Evolutionary conservation across 2,797 vertebrate genomes (phyloP), one percentile per base, ranked within the genome.

Genomic region (Tapirus indicus): DNA sequence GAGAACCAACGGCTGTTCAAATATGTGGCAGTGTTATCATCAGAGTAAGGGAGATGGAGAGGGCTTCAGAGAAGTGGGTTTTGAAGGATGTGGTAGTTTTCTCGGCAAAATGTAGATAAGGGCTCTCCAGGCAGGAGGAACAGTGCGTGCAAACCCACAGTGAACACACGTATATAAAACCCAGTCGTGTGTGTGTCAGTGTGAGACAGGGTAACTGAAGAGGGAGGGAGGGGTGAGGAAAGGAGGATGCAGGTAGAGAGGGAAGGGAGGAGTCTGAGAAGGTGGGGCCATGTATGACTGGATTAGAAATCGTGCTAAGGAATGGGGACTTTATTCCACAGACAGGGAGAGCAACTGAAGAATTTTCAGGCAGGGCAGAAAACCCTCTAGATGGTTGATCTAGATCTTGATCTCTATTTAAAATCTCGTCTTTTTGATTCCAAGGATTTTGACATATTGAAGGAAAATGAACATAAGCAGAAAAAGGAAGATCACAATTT

Each of bases 391-490:
- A 29, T n/a, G 14, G 27, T 38, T 38, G 38, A 38, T 38, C 38
- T 38, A 38, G 38, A 38, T 38, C 38, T 38, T 38, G 38, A 38
- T 83, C 21, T 49, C 94, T 47, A 38, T 58, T 64, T 71, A 62
- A 86, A 93, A 75, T 21, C 35, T 64, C 1, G 18, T 56, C 41
- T 78, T 89, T 79, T 83, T 83, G 25, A 58, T 88, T 95, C 56
- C 38, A 85, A 77, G 58, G 74, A 71, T 71, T 35, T 85, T 25
- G 92, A 74, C 12, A 32, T 56, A 47, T 38, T 64, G 94, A 77
- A 77, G 49, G 58, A 69, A 94, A 94, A 80, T 69, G 74, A 94
- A 54, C 92, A 47, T 66, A 44, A 69, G 20, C 58, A 94, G 71
- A 71, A 44, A 82, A 86, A 88, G 86, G 41, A 87, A 94, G 93